Evolutionary conservation across 1,140 invertebrate species (phyloP), one percentile per base, ranked within the genome.

Genomic region (Ladona fulva): DNA sequence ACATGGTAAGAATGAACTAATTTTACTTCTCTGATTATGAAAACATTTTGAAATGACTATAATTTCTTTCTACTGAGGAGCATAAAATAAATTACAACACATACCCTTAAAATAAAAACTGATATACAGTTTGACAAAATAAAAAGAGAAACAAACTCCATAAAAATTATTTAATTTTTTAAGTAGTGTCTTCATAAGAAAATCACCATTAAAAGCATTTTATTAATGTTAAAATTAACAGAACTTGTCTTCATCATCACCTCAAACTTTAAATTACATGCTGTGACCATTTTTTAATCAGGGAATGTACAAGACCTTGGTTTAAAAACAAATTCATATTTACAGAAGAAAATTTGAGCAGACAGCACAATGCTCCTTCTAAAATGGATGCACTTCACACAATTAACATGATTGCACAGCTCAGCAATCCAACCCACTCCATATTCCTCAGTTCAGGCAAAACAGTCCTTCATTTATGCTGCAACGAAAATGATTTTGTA

Each of bases 171-270:
- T 66, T 66, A 66, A 66, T 66, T 66, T 66, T 66, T 3, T 66
- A 66, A 66, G 52, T 66, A 66, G 52, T 66, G 52, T 66, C 52
- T 66, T 66, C 52, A 66, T 66, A 16, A 66, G 52, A 66, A 66
- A 66, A 66, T 66, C 52, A 66, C 52, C 52, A 66, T 66, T 66
- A 66, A 66, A 66, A 66, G 52, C 52, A 66, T 66, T 66, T 66
- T 22, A 66, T 66, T 66, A 66, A 66, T 66, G 52, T 66, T 66
- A 66, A 66, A 66, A 66, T 66, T 66, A 66, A 66, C 52, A 66
- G 14, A 66, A 66, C 52, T 66, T 66, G 52, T 66, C n/a, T 66
- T 66, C 52, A 22, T 66, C 52, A 66, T 66, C 52, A 66, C 52
- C 52, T 66, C n/a, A 22, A 66, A 19, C 52, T 66, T 66, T 66